phyloP scores from a whole-genome alignment of 2,888 invertebrate genomes.

The Trissolcus japonicus region DNA sequence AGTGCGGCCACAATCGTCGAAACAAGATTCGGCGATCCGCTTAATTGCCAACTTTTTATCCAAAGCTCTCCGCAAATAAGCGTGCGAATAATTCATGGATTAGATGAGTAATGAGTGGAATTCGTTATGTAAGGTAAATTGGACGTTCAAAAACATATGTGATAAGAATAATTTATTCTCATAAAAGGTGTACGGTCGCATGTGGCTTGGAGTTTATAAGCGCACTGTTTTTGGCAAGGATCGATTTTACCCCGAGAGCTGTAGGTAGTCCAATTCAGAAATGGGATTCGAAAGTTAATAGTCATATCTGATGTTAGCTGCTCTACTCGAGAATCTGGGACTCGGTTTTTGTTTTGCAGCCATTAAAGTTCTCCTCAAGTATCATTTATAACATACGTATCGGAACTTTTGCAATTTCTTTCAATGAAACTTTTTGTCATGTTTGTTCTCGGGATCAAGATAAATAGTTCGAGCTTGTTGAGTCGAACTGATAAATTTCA shows the following conservation, averaged over 20 bases:
- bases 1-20: slow-evolving; percentile 17
- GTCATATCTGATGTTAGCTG: background rate
- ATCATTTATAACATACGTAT: slow-evolving; percentile 10
- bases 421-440: slow-evolving; percentile 4
- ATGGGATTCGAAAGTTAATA: background rate
- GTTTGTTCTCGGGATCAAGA: background rate
- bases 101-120: slow-evolving; percentile 34
- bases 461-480: background rate
- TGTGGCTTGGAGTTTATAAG: slow-evolving; percentile 11
- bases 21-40: slow-evolving; percentile 25
- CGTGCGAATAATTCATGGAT: slow-evolving; percentile 30
- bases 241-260: background rate
- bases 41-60: slow-evolving; percentile 37
- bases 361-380: background rate
- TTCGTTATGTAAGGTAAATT: slow-evolving; percentile 23
- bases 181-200: slow-evolving; percentile 5
- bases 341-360: slow-evolving; percentile 6
- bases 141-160: slow-evolving; percentile 17
- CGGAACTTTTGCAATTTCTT: slow-evolving; percentile 5
- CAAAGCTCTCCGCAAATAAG: slow-evolving; percentile 13
- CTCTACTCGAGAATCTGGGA: background rate
- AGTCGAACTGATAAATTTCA: no score
- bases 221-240: background rate
- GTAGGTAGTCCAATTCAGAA: background rate
- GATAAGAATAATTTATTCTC: slow-evolving; percentile 28